Evolutionary conservation across 2,888 invertebrate genomes (phyloP).

Genomic region (Lepidochrysops patricia): DNA sequence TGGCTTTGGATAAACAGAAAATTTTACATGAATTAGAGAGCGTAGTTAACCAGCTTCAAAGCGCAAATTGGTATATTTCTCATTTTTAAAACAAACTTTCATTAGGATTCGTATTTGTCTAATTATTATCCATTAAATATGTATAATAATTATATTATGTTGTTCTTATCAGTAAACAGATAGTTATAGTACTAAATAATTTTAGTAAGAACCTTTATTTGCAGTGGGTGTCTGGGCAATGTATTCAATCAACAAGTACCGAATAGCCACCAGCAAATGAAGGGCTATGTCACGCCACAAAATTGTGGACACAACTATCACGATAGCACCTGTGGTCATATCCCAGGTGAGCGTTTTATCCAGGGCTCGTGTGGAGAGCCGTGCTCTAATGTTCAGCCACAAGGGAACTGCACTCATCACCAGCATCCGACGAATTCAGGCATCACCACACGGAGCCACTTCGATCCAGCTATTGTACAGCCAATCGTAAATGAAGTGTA

Average conservation of each 20-base stretch:
- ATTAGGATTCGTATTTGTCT: no score
- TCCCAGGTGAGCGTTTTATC: background rate
- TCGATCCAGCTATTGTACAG: conserved; percentile 55
- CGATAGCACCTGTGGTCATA: background rate
- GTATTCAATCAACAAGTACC: conserved; percentile 36
- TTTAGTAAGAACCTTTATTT: conserved; percentile 25
- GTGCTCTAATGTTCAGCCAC: background rate
- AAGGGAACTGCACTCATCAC: conserved; percentile 35
- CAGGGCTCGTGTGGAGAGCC: background rate
- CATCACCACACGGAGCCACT: conserved; percentile 52
- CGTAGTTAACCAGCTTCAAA: conserved; percentile 60
- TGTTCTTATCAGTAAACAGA: no score
- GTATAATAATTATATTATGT: no score
- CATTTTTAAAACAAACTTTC: background rate
- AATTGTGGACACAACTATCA: background rate
- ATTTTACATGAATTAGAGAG: conserved; percentile 62
- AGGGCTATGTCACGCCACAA: background rate
- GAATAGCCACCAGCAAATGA: background rate
- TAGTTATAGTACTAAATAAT: background rate
- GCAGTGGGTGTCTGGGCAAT: conserved; percentile 65
- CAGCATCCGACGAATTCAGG: conserved; percentile 52
- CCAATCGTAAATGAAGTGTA: conserved; percentile 60
- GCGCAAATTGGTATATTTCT: conserved; percentile 56
- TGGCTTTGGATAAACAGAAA: conserved; percentile 59
- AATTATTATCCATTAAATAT: no score